Evolutionary conservation across 2,797 vertebrate species (phyloP), one percentile per base, ranked within the genome.

Genomic region (Platyrinchus mystaceus): DNA sequence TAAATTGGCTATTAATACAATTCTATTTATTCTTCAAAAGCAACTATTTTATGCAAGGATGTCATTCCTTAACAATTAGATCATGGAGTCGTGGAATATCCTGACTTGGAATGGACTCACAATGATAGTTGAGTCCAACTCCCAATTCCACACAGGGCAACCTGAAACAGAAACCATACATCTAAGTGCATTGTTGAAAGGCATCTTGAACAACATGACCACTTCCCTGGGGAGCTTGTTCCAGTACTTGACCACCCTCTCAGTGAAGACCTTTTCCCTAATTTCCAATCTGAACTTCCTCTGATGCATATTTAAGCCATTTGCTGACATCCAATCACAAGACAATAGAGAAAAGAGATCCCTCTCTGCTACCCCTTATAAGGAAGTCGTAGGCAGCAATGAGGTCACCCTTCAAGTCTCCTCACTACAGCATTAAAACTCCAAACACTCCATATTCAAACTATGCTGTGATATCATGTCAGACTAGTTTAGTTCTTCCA

Each of bases 331-430:
- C 18, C 13, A 27, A 2, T 34, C 11, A 17, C 11, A 1, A 9
- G 23, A n/a, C 5, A 26, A 5, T 1, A 39, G 34, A 41, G 3
- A 74, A 23, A 68, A 49, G 46, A 68, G 10, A 63, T 32, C 10
- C 3, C 4, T 37, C 7, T 63, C 47, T 8, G 3, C 2, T 9
- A 5, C 3, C 2, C 1, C 8, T 55, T 24, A 9, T 14, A 34
- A 49, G 24, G 28, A 79, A n/a, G 13, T 12, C 63, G 14, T 41
- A 50, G 30, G 50, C 14, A 36, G 22, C 15, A 43, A 22, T 34
- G 7, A 46, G 2, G 3, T 46, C 17, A 59, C 7, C 13, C 9
- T 44, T 37, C 20, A 78, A 62, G 28, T 53, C 8, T 44, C 22
- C 7, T 74, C 26, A 23, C 4, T 50, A 36, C 59, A 56, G 5